Conservation (phyloP, 2,888 invertebrate species). For the Zele albiditarsus region DNA sequence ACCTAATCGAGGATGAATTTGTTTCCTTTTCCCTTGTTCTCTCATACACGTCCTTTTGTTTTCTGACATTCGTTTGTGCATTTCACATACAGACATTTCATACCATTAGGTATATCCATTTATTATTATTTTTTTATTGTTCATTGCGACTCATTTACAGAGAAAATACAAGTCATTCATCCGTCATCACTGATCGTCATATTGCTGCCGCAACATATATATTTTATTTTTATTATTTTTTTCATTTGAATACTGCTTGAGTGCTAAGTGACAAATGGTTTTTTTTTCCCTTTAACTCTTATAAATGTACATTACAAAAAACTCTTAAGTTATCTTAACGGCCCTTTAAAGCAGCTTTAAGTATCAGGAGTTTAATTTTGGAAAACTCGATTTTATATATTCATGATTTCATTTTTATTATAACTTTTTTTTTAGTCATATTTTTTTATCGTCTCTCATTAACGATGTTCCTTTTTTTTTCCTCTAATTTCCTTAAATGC, state of each 20-base stretch:
- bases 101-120: conserved; percentile 5
- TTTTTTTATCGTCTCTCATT: conserved; percentile 23
- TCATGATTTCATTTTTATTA: conserved; percentile 42
- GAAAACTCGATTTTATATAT: conserved; percentile 63
- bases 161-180: conserved; percentile 4
- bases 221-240: conserved; percentile 24
- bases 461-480: conserved; percentile 12
- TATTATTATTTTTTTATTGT: neutral
- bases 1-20: conserved; percentile 1
- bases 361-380: conserved; percentile 68
- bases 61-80: conserved; percentile 30
- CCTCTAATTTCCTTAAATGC: conserved; percentile 65
- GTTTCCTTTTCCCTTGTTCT: conserved; percentile 23
- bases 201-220: conserved; percentile 13
- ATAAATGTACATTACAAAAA: conserved; percentile 70
- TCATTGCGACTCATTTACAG: conserved; percentile 7
- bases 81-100: conserved; percentile 48
- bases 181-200: conserved; percentile 13
- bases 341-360: conserved; percentile 67
- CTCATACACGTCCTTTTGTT: conserved; percentile 16
- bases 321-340: conserved; percentile 67
- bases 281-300: conserved; percentile 61
- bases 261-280: conserved; percentile 49
- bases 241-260: conserved; percentile 68
- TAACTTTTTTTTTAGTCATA: conserved; percentile 32